A percentile compares a stretch with the other conserved stretches of the same genome.
These are phyloP conservation scores for Drosophila birchii DNA, from an alignment of 2,888 invertebrate genomes.

Conservation along the genomic window DNA sequence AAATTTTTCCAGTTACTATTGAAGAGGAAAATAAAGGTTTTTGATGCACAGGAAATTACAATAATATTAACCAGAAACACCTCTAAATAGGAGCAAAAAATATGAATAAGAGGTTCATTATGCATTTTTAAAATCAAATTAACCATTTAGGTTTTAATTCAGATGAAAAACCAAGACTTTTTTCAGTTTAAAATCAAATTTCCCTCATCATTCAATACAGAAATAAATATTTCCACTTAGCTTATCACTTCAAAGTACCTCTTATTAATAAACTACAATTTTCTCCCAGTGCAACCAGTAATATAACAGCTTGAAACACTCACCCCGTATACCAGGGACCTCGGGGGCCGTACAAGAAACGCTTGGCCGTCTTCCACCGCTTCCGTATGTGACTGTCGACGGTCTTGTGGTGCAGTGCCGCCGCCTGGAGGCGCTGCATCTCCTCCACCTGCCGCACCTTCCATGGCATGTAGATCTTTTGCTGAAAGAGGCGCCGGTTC, in stretches of 20 bases:
- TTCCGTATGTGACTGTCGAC: constrained; percentile 85
- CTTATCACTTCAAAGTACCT: neutral
- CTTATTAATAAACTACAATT: neutral
- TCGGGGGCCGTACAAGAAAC: constrained; percentile 86
- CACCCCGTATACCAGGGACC: constrained; percentile 85
- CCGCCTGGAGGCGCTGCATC: constrained; percentile 85
- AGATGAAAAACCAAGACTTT: fast-evolving
- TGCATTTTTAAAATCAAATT: neutral
- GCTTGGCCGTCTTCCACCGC: constrained; percentile 86
- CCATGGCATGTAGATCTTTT: constrained; percentile 86
- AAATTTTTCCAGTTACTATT: too few relatives aligned
- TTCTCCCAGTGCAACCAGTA: neutral
- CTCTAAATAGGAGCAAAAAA: neutral
- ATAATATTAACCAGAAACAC: neutral
- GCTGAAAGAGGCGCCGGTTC: constrained; percentile 87
- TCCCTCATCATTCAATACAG: neutral
- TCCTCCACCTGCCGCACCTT: constrained; percentile 86
- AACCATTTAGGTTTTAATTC: too few relatives aligned
- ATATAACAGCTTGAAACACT: constrained; percentile 60
- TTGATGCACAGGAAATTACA: neutral
- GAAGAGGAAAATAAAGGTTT: neutral
- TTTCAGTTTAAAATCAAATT: fast-evolving
- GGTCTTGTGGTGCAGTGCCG: constrained; percentile 85
- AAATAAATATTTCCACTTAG: neutral
- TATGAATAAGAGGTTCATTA: neutral